Evolutionary conservation across 2,113 vertebrate genomes (phyloP), one percentile per base, ranked within the genome.

Genomic region (Trematocara unimaculatum): DNA sequence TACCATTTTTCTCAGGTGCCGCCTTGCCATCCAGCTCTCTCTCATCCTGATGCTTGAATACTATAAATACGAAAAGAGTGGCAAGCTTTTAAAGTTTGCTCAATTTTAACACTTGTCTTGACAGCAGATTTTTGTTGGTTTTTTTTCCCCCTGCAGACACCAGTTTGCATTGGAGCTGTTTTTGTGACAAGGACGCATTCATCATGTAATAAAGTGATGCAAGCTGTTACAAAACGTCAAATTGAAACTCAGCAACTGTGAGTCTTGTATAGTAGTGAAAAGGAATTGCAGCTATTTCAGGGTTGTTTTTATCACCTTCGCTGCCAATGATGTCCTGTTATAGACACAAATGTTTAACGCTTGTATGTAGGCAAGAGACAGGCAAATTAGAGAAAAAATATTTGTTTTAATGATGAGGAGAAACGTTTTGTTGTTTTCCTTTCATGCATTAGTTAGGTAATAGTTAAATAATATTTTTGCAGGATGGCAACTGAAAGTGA

Each of bases 201-300:
- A 96, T 96, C 95, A 96, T 93, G 84, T 87, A 92, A 93, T 95
- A 89, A 93, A 95, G 89, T 92, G 92, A 96, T 92, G 91, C 84
- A 93, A 85, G 85, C 89, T 84, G 91, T 84, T 90, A 92, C 82
- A 90, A 94, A 91, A 91, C 45, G 7, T 47, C 83, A 84, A 92
- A 92, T 88, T 89, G 86, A 89, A 94, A 93, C 86, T 90, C 92
- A 83, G 85, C 84, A 4, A 89, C 55, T 84, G 79, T 54, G 88
- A 82, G 81, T 77, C 67, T 62, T 82, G 74, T 83, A 82, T 62
- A 53, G 78, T 26, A 55, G 82, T 72, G 84, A 84, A 89, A 83
- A 88, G 82, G 60, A 91, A 87, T 81, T 62, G 90, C 20, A 23
- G 78, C 74, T 82, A 91, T 91, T 92, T 91, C 58, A 60, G 82